phyloP scores from a whole-genome alignment of 1,140 invertebrate genomes.

The Drosophila subobscura region DNA sequence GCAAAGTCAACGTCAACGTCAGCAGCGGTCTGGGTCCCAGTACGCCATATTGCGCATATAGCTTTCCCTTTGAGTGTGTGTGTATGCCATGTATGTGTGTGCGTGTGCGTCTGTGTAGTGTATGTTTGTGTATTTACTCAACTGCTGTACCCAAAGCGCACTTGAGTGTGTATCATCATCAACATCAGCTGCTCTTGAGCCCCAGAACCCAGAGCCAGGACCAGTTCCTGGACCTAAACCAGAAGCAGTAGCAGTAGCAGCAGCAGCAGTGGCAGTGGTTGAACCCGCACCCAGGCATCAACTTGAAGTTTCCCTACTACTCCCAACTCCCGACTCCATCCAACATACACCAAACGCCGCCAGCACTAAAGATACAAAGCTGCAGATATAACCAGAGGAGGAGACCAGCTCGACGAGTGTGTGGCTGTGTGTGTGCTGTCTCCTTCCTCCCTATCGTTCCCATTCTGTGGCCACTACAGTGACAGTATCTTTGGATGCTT shows the following conservation, averaged over 20 bases:
- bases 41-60: slow-evolving; percentile 70
- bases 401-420: slow-evolving; percentile 9
- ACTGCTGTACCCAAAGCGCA: slow-evolving; percentile 79
- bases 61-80: slow-evolving; percentile 33
- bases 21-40: slow-evolving; percentile 22
- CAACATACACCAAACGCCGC: slow-evolving; percentile 19
- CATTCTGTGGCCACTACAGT: slow-evolving; percentile 68
- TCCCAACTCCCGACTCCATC: background rate
- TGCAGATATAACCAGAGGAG: slow-evolving; percentile 57
- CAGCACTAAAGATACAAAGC: slow-evolving; percentile 71
- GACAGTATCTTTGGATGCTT: slow-evolving; percentile 82
- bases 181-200: slow-evolving; percentile 81
- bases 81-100: slow-evolving; percentile 2
- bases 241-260: slow-evolving; percentile 1
- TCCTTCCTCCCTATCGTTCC: slow-evolving; percentile 10
- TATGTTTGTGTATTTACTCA: slow-evolving; percentile 69
- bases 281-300: slow-evolving; percentile 23
- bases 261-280: slow-evolving; percentile 1
- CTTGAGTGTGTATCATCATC: slow-evolving; percentile 82
- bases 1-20: slow-evolving; percentile 39
- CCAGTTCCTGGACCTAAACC: background rate
- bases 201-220: slow-evolving; percentile 15
- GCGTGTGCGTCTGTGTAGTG: slow-evolving; percentile 5
- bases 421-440: slow-evolving; percentile 18
- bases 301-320: slow-evolving; percentile 54